Percentiles rank a stretch among this genome's conserved stretches.
Evolutionary conservation across 1,140 invertebrate species (phyloP).

Genomic region (Potamilus streckersoni): DNA sequence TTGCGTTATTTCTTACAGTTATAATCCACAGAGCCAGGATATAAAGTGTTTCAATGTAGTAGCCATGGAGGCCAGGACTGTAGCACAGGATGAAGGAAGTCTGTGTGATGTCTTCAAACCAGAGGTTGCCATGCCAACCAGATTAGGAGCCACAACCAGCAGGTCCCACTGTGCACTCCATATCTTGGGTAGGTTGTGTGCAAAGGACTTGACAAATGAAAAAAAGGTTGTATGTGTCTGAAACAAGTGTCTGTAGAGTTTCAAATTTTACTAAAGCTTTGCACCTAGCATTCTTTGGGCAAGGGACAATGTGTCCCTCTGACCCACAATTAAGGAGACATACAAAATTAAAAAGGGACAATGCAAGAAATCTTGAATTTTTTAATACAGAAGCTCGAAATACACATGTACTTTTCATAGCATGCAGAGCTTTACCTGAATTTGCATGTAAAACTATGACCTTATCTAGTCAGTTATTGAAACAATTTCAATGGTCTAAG

Average conservation of each 20-base stretch:
- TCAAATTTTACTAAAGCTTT: neutral
- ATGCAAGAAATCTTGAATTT: too few relatives aligned
- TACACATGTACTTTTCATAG: too few relatives aligned
- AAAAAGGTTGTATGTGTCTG: neutral
- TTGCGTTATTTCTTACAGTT: constrained; percentile 63
- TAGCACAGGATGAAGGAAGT: constrained; percentile 55
- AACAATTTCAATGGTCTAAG: too few relatives aligned
- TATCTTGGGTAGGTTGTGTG: constrained; percentile 74
- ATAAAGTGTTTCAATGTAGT: constrained; percentile 87
- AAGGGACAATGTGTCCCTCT: neutral
- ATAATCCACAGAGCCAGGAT: constrained; percentile 77
- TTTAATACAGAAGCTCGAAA: too few relatives aligned
- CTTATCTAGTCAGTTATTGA: too few relatives aligned
- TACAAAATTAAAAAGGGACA: too few relatives aligned
- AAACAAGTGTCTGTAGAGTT: neutral
- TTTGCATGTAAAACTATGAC: too few relatives aligned
- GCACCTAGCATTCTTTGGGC: neutral
- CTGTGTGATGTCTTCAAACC: constrained; percentile 75
- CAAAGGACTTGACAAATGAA: neutral
- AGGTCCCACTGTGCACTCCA: constrained; percentile 86
- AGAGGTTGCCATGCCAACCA: constrained; percentile 83
- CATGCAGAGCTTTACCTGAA: too few relatives aligned
- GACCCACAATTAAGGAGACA: too few relatives aligned
- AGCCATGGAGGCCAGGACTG: constrained; percentile 73
- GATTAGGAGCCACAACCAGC: constrained; percentile 78